Base-by-base conservation (phyloP, 2,888 invertebrate species). In the Unio pictorum region DNA sequence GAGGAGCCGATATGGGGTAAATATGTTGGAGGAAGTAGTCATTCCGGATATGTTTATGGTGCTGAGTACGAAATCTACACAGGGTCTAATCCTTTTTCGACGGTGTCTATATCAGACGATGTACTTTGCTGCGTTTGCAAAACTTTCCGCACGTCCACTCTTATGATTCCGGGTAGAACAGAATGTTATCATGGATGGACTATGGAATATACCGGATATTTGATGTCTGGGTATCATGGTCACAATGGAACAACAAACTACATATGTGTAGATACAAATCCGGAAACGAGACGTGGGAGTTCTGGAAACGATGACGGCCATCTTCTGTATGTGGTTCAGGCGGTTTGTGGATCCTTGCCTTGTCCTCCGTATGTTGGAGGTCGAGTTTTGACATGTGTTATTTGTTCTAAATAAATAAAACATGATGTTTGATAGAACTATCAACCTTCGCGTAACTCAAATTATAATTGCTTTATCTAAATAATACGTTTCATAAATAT, bases 241-340 rank as follows among this genome's bases (percentile, higher is more conserved):
- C 23, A 23, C 23, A 23, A 23, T 23, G 23, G 23, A 23, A 0
- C 23, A 23, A 23, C 23, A 23, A 23, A 23, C 18, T 65, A 60
- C 34, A 61, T 66, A 4, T 69, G 69, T 57, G 45, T 69, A 15
- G 69, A 69, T 54, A 20, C 15, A 7, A 4, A 56, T 15, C 62
- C 66, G 3, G 65, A 69, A 34, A 11, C 11, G 17, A 1, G 56
- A 3, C 4, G 17, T 7, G 61, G 61, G 4, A 58, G 57, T 11
- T 20, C 55, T n/a, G 8, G 0, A 11, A 23, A 56, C 45, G 15
- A 61, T 55, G n/a, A 69, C 34, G 69, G 69, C 8, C 28, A 55
- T 18, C 58, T 69, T 55, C 58, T 69, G 11, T 69, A 69, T 57
- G 55, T 65, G 11, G 69, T 69, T 30, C 65, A 66, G 56, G 34